A percentile compares a stretch with the other conserved stretches of the same genome.
These are phyloP conservation scores for Myotis daubentonii DNA, from an alignment of 2,797 vertebrate species.

Conservation along the genomic window DNA sequence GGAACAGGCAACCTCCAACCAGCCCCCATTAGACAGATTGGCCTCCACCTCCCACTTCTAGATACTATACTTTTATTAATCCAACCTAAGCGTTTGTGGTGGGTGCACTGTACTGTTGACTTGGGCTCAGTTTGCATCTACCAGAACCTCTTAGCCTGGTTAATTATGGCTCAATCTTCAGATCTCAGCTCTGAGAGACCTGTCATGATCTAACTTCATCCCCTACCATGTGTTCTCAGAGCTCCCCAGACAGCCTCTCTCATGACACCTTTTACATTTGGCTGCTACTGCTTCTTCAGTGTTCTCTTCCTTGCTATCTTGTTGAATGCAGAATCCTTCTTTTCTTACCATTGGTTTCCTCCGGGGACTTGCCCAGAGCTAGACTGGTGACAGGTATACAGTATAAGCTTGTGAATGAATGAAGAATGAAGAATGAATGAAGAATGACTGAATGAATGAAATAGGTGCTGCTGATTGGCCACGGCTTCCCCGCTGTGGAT, in stretches of 20 bases:
- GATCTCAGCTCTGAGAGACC: neutral
- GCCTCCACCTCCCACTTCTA: neutral
- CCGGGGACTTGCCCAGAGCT: neutral
- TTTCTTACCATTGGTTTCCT: neutral
- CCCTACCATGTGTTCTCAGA: neutral
- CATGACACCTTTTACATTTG: neutral
- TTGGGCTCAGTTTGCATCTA: neutral
- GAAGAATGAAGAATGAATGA: neutral
- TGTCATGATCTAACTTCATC: neutral
- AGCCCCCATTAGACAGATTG: neutral
- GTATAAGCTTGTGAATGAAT: neutral
- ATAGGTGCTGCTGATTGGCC: neutral
- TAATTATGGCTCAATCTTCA: neutral
- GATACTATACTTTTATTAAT: neutral
- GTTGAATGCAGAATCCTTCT: neutral
- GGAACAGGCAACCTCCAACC: neutral
- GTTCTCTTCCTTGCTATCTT: neutral
- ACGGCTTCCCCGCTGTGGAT: neutral
- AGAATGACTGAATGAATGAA: neutral
- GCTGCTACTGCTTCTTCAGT: neutral
- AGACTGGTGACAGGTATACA: neutral
- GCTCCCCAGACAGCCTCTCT: neutral
- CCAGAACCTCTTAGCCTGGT: neutral
- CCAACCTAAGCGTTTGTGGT: too few species aligned
- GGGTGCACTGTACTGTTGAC: too few species aligned